A percentile compares a stretch with the other conserved stretches of the same genome.
Evolutionary conservation across 2,888 invertebrate species (phyloP).

Genomic region (Drosophila diplacantha): DNA sequence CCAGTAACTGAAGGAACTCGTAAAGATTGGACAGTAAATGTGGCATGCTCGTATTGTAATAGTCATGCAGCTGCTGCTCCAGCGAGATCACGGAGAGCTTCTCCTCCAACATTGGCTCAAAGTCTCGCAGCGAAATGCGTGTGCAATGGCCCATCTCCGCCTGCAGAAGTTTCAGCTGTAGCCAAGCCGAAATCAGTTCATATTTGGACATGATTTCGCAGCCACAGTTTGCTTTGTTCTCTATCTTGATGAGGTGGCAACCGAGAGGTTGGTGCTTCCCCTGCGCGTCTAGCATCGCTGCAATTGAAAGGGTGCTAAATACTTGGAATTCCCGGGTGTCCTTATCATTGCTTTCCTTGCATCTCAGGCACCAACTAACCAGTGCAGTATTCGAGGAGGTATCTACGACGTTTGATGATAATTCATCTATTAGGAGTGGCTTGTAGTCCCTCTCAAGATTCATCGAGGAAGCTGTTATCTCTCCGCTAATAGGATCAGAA

Average conservation of each 20-base stretch:
- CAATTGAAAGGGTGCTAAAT: conserved; percentile 49
- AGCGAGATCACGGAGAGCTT: conserved; percentile 46
- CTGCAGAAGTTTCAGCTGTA: conserved; percentile 60
- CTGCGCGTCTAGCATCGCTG: conserved; percentile 41
- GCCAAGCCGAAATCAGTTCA: conserved; percentile 70
- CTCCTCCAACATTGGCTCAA: conserved; percentile 60
- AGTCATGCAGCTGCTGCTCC: conserved; percentile 57
- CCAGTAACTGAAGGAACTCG: conserved; percentile 66
- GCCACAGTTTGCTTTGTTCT: conserved; percentile 73
- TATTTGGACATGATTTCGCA: conserved; percentile 72
- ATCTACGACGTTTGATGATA: neutral
- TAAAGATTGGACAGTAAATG: conserved; percentile 59
- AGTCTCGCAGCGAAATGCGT: conserved; percentile 58
- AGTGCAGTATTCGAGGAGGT: conserved; percentile 41
- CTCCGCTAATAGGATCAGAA: too few species aligned
- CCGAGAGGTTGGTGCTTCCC: conserved; percentile 34
- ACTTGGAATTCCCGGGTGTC: conserved; percentile 32
- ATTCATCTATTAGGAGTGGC: conserved; percentile 23
- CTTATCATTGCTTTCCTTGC: conserved; percentile 1
- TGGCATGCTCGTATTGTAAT: conserved; percentile 55
- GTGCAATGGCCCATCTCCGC: conserved; percentile 49
- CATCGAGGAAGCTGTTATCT: neutral
- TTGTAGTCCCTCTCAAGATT: conserved; percentile 37
- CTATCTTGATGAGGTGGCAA: conserved; percentile 67
- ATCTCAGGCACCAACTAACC: conserved; percentile 57